Base-by-base conservation (phyloP, 2,113 vertebrate genomes). In the Rousettus leschenaultii region DNA sequence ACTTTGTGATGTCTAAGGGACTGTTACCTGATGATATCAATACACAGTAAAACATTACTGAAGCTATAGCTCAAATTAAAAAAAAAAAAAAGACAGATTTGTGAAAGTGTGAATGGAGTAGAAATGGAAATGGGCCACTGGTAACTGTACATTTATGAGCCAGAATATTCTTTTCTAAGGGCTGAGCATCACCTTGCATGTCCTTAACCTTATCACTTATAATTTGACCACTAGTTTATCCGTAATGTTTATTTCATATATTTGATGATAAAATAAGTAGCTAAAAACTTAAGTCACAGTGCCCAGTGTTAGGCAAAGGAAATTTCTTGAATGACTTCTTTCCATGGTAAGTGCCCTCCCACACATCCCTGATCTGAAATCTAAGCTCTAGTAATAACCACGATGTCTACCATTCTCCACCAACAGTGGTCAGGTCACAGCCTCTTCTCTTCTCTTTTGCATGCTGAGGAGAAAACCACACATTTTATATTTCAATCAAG, bases 401-500 rank as follows among this genome's bases (percentile, higher is more conserved):
- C 66, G 57, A 3, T 78, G 40, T 83, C 93, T 89, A 59, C 88
- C 21, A n/a, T 57, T 85, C 83, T 95, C 95, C 71, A 82, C 87
- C 90, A 82, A 28, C 18, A 12, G 66, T 38, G 45, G 59, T 59
- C 10, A 1, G 45, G 91, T 92, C 91, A 65, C 6, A 40, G 61
- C 77, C 94, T 91, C 28, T 24, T 68, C 75, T 92, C 77, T 87
- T 94, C 40, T 19, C 63, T 85, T 94, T 83, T 40, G 40, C 61
- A 96, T 85, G 24, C 84, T 89, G 78, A 92, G 70, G 92, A 95
- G 68, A n/a, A 92, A 92, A 89, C 55, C 22, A 95, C 65, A 92
- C 82, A 70, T 88, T 90, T 86, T 89, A 86, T 48, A 97, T 95
- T 95, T 97, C 91, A 95, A 35, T 95, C 96, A 92, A 86, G 53